Evolutionary conservation across 2,113 vertebrate species (phyloP), one percentile per base, ranked within the genome.

Genomic region (Chitala chitala): DNA sequence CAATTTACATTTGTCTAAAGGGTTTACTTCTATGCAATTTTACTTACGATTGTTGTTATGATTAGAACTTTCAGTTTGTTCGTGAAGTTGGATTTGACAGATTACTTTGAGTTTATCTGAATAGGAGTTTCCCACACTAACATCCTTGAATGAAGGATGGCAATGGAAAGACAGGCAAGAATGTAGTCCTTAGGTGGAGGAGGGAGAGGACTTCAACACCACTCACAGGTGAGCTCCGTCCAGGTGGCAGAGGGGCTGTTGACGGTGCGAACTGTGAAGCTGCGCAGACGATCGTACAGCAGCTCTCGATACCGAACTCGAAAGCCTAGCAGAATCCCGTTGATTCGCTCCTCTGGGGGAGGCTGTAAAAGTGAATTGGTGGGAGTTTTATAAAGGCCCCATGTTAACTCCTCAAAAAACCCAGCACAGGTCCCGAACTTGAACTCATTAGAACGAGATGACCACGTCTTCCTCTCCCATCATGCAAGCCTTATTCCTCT

Each of bases 251-350:
- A 82, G 0, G 91, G 87, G 66, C 83, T 90, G 87, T 84, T 85
- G 76, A 90, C 69, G 56, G 89, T 74, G 0, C 90, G 92, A 42
- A 89, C 79, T 0, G 92, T 84, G 81, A 93, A 95, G 69, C 92
- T 88, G 1, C 92, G 83, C 44, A 94, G 89, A 0, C 90, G 88
- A 59, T 96, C 93, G 0, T 94, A 91, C 36, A 91, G 80, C 76
- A 99, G 91, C 84, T 98, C 96, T 0, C 97, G 90, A 79, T 96
- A 98, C 0, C 93, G 94, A 58, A 99, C 89, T 15, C 93, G 91
- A 82, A 95, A 98, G 0, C 97, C 97, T 80, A 98, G 86, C 26
- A 96, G 88, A 86, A 99, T 94, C 17, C 97, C 97, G 0, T 99
- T 98, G 82, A 98, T 93, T 82, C 92, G 95, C 85, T 98, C 96